phyloP scores from a whole-genome alignment of 2,113 vertebrate species.

The Rhipidura dahli region DNA sequence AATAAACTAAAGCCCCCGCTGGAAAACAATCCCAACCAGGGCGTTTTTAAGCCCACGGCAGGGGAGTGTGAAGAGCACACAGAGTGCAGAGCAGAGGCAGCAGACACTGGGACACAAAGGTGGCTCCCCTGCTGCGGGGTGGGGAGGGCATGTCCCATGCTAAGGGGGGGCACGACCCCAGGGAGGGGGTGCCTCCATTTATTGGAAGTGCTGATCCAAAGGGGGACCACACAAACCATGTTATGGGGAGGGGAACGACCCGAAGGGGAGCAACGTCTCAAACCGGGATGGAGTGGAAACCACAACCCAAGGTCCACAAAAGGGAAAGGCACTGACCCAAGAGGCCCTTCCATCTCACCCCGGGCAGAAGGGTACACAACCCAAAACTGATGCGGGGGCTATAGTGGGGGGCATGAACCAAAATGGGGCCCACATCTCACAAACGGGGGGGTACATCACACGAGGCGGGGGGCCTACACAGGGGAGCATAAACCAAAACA shows the following conservation, averaged over 20 bases:
- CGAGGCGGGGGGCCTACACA: too few species aligned
- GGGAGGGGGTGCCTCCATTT: not conserved
- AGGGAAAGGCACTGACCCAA: not conserved
- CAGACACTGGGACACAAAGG: not conserved
- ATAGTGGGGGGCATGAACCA: not conserved
- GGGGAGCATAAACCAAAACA: not conserved
- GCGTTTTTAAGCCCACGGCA: accelerated
- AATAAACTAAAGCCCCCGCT: not conserved
- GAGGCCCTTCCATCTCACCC: not conserved
- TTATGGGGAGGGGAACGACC: accelerated
- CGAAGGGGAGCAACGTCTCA: not conserved
- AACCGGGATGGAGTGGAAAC: accelerated
- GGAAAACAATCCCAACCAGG: not conserved
- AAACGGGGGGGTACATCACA: not conserved
- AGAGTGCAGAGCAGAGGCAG: not conserved
- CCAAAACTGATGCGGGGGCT: too few species aligned
- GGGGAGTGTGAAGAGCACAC: too few species aligned
- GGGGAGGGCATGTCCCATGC: not conserved
- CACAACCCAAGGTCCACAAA: not conserved
- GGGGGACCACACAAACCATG: not conserved
- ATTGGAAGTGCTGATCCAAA: not conserved
- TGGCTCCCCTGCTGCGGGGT: not conserved
- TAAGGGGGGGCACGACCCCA: too few species aligned
- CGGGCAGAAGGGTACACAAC: accelerated
- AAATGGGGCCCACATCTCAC: not conserved